Evolutionary conservation across 2,113 vertebrate genomes (phyloP).

Genomic region (Myotis yumanensis): DNA sequence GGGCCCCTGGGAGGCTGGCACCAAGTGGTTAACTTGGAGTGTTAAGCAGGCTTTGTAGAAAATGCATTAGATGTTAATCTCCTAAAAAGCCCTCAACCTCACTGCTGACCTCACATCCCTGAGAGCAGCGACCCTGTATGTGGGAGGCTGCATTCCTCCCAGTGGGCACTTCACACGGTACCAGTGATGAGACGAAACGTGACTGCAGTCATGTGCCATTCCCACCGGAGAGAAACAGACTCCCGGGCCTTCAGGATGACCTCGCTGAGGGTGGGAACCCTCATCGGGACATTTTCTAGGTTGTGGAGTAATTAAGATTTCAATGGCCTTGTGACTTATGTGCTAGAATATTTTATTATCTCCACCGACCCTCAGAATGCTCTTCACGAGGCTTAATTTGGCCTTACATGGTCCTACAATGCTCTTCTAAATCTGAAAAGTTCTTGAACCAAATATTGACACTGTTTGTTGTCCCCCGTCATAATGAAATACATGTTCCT

Average conservation of each 20-base stretch:
- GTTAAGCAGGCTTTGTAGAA: conserved; percentile 58
- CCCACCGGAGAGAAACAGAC: conserved; percentile 74
- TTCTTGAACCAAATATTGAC: conserved; percentile 65
- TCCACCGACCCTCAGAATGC: conserved; percentile 66
- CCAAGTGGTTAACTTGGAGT: conserved; percentile 66
- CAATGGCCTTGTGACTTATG: conserved; percentile 76
- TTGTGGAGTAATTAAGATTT: conserved; percentile 64
- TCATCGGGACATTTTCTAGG: conserved; percentile 77
- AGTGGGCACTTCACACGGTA: conserved; percentile 80
- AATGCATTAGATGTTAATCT: conserved; percentile 58
- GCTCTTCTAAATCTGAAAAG: conserved; percentile 66
- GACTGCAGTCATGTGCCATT: conserved; percentile 74
- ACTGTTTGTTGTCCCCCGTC: conserved; percentile 64
- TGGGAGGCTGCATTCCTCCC: conserved; percentile 77
- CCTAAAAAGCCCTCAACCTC: conserved; percentile 55
- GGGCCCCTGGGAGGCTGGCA: not conserved
- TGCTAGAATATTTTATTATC: conserved; percentile 77
- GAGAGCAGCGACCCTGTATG: conserved; percentile 63
- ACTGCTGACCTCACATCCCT: conserved; percentile 54
- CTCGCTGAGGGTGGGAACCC: conserved; percentile 79
- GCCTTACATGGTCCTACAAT: conserved; percentile 74
- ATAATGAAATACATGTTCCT: conserved; percentile 63
- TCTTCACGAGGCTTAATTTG: conserved; percentile 73
- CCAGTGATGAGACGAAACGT: conserved; percentile 76
- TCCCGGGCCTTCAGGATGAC: conserved; percentile 68